Conservation (phyloP, 2,888 invertebrate species). For the Drosophila peninsularis region DNA sequence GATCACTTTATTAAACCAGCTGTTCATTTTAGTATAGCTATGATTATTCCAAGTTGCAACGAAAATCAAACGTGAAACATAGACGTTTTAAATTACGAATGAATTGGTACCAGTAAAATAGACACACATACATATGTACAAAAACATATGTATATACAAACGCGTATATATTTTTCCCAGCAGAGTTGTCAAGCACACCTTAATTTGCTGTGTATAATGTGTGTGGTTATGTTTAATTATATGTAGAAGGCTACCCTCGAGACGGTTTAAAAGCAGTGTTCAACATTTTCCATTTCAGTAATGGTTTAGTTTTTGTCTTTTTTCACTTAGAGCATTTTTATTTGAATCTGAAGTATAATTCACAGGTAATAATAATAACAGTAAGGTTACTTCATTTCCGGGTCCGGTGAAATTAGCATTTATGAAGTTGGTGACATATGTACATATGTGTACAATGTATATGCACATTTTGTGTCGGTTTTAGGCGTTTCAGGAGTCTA, state of each 20-base stretch:
- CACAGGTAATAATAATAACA: neutral
- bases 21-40: constrained; percentile 40
- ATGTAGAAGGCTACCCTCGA: neutral
- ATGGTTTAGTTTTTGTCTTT: neutral
- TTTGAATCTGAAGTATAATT: constrained; percentile 4
- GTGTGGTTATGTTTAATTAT: neutral
- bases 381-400: neutral
- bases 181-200: constrained; percentile 7
- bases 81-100: constrained; percentile 21
- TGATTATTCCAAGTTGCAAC: constrained; percentile 3
- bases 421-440: too few species aligned
- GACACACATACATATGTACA: constrained; percentile 2
- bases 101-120: constrained; percentile 7
- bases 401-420: too few species aligned
- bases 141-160: neutral
- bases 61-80: constrained; percentile 9
- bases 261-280: neutral
- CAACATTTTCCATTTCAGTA: neutral
- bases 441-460: neutral
- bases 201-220: neutral
- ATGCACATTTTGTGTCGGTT: neutral
- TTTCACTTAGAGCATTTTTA: neutral
- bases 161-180: neutral
- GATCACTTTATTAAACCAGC: constrained; percentile 49
- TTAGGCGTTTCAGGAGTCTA: neutral